Base-by-base conservation (phyloP, 2,888 invertebrate genomes). In the Spodoptera picta region DNA sequence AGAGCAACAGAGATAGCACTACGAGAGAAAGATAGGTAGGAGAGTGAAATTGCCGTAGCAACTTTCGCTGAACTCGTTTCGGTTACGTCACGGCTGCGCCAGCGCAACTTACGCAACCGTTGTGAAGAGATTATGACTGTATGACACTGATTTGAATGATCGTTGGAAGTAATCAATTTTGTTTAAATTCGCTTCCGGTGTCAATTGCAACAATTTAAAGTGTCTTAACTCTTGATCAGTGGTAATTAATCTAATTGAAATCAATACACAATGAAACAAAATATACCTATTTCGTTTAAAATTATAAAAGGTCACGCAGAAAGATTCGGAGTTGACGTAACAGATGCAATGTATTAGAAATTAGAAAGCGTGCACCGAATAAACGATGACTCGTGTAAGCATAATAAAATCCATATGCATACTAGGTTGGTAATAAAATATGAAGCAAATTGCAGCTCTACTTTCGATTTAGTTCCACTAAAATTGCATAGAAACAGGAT, bases 61-160 rank as follows among this genome's bases (percentile, higher is more conserved):
- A 92, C 94, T 94, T 94, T 94, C 94, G 88, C 94, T 91, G 93
- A 89, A 91, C 92, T 88, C 89, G 89, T 90, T 93, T 91, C 85
- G 83, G 87, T 94, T 94, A 92, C 93, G 92, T 93, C 94, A 93
- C 80, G 72, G 69, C 79, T 84, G 84, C 83, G 87, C 84, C 73
- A 71, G 84, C 83, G 81, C 81, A 81, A 61, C 76, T 94, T 93
- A 87, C 86, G 90, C 83, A 93, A 94, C 75, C 65, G 68, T 76
- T 81, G 80, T 82, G 84, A 84, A 85, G 87, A 90, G 90, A 92
- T 93, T 92, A 93, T 92, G 91, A 87, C 79, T 89, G 87, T 90
- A 89, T 92, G 92, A 91, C 91, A 92, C 90, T 92, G 90, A 90
- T 92, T 92, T 91, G 87, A 90, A 89, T 89, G 90, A 90, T 89